Evolutionary conservation across 2,113 vertebrate species (phyloP), one percentile per base, ranked within the genome.

Genomic region (Physeter macrocephalus): DNA sequence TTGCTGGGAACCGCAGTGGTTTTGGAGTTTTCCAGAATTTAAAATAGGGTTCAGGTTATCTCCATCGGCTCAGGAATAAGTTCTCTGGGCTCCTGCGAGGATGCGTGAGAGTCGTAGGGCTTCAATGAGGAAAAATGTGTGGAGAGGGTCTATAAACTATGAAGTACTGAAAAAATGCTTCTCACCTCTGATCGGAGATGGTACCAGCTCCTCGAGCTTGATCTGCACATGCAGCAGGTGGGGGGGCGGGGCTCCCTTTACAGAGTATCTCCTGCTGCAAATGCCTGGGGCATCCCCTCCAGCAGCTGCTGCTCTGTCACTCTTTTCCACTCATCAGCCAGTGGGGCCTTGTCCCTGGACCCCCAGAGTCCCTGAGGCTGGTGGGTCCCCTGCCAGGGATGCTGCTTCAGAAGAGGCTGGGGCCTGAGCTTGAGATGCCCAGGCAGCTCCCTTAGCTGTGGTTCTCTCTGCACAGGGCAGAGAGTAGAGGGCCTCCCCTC

Each of bases 151-250:
- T 8, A 6, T 49, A 5, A 41, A 61, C 62, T 25, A 8, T 34
- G 66, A 52, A 27, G 23, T 13, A 15, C 21, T n/a, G 49, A 23
- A 11, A 8, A 6, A 78, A 21, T 5, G 31, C 8, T n/a, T 54
- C 57, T 66, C 59, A 8, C 57, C 43, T 23, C 46, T 3, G 0
- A 12, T 3, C 0, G 0, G 36, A 83, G 67, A 2, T 1, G 6
- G 18, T 4, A 29, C 3, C 29, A 66, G 36, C 23, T 1, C 12
- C 0, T 29, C 43, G 2, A 1, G 8, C 6, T 43, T 14, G 10
- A 2, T 21, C 49, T 59, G 67, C 66, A 15, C 21, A 0, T 25
- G 69, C 17, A 15, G 5, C 3, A 15, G 49, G 49, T 15, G 1
- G 49, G 0, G 15, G 31, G 36, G 11, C 9, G 6, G 12, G 11